Base-by-base conservation (phyloP, 1,140 invertebrate genomes). In the Patella vulgata region DNA sequence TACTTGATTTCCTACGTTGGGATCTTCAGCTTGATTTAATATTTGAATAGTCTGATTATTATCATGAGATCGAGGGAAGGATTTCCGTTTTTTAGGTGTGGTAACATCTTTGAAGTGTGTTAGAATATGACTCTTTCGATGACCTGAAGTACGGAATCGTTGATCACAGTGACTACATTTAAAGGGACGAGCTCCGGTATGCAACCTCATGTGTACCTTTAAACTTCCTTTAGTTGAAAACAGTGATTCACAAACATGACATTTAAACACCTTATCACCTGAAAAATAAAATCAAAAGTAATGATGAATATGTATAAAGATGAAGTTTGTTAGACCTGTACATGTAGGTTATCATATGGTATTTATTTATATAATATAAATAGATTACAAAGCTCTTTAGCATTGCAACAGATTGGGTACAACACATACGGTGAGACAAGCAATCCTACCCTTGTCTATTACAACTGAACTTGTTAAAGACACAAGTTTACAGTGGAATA, bases 121-220 rank as follows among this genome's bases (percentile, higher is more conserved):
- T 14, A 75, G 31, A n/a, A 86, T 81, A 66, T 86, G 85, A 66
- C 79, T 82, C 65, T 86, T 86, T 8, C 84, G 68, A 66, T 86
- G 84, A 19, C 85, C 85, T 1, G 85, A 86, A 6, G 85, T 86
- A 40, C 90, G 79, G 73, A 92, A 92, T 54, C 84, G 82, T 25
- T 86, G 80, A 30, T 87, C 85, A 78, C 91, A 92, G 48, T 89
- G 80, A 1, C 82, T 78, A 55, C 91, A 92, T 39, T 86, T 85
- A 73, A 90, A 91, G 1, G 90, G 90, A 73, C 89, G 90, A 1
- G 86, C 86, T 44, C 90, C 90, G 51, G 89, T 90, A 71, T 91
- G 89, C 0, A 90, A 76, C 56, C 89, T 73, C 89, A 91, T 91
- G 73, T 92, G 91, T 14, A 91, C 88, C 75, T 90, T 91, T 0